Evolutionary conservation across 2,888 invertebrate genomes (phyloP), one percentile per base, ranked within the genome.

Genomic region (Ischnura elegans): DNA sequence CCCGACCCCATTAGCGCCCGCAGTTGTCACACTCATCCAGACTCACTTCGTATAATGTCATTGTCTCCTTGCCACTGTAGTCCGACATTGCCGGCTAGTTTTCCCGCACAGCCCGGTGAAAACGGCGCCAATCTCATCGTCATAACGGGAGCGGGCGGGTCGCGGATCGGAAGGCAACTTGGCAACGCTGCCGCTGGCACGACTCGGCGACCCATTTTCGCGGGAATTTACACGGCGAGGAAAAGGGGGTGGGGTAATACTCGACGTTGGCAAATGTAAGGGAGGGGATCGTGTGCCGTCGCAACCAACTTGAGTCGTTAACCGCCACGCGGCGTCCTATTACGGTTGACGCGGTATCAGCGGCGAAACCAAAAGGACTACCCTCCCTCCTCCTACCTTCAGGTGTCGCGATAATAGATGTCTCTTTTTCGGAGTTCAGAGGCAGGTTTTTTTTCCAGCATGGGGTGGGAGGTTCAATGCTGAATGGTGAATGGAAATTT

Each of bases 221-320:
- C 43, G 86, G 8, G 25, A 43, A 86, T 86, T 86, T 86, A 86
- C 45, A 86, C 5, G 86, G 45, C 2, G 21, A 43, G 36, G 21
- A 46, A 19, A 0, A 19, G 85, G 43, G 76, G 76, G 3, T 43
- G 43, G 86, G 42, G 43, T 19, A 46, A 8, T 25, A 46, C 36
- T 3, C 2, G 76, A n/a, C n/a, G n/a, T 29, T 3, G 76, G 36
- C 25, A 76, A 36, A 36, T 8, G 76, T 13, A 25, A 36, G 10
- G 76, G 76, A 36, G 36, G 29, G 76, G 29, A n/a, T 61, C 25
- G 25, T 76, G n/a, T n/a, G n/a, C n/a, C 36, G 76, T 76, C 76
- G 86, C 45, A 86, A 86, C 86, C 46, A 86, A 86, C 45, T 86
- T 86, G 86, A 25, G 86, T 86, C 86, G 86, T 86, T 86, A 46